These are phyloP conservation scores for Manis crassicaudata DNA, from an alignment of 2,797 vertebrate genomes.

Conservation along the genomic window DNA sequence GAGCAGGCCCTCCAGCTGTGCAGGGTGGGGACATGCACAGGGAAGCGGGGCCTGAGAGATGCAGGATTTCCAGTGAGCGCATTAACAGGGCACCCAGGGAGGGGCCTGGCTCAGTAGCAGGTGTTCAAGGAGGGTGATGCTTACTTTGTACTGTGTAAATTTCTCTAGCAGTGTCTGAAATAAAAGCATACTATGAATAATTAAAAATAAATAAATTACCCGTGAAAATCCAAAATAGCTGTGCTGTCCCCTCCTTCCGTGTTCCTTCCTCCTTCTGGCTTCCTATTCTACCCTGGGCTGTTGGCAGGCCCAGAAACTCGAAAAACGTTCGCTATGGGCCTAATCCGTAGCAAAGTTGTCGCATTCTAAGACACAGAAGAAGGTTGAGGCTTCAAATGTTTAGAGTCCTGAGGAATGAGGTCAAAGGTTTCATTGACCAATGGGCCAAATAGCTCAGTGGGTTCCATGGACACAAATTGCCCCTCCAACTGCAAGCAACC, in stretches of 20 bases:
- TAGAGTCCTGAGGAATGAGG: background rate
- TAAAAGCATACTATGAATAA: background rate
- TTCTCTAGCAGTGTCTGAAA: background rate
- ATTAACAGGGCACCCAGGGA: rapidly evolving
- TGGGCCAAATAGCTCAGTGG: conserved; percentile 17
- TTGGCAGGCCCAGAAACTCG: background rate
- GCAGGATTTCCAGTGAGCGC: rapidly evolving
- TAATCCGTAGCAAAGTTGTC: background rate
- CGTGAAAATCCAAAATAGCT: background rate
- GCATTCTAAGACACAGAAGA: background rate
- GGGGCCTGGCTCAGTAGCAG: background rate
- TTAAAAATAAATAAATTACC: background rate
- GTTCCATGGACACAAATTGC: conserved; percentile 42
- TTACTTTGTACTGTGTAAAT: no score
- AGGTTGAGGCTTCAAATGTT: background rate
- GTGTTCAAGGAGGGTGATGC: no score
- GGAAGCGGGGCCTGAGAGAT: background rate
- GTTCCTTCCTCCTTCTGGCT: background rate
- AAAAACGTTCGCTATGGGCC: background rate
- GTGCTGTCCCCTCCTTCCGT: background rate
- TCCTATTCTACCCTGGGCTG: background rate
- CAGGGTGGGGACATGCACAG: no score
- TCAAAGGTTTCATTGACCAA: conserved; percentile 29
- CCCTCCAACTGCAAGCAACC: background rate
- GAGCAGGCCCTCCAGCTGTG: no score